Conservation (phyloP, 2,888 invertebrate species). For the Monopis laevigella region DNA sequence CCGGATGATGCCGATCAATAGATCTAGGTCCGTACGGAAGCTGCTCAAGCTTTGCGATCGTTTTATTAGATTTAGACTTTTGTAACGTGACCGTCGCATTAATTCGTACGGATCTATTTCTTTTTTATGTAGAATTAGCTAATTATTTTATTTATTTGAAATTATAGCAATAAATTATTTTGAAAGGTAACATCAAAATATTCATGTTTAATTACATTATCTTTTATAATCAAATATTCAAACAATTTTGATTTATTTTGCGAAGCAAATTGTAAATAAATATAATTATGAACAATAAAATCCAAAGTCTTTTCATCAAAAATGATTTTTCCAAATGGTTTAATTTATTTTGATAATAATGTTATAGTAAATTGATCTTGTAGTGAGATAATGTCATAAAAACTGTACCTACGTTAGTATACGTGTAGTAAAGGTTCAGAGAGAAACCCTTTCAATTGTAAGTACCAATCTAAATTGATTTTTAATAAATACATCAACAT, state of each 20-base stretch:
- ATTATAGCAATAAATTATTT: conserved; percentile 49
- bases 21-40: conserved; percentile 60
- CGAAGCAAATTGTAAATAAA: conserved; percentile 7
- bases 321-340: too few relatives aligned
- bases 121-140: conserved; percentile 38
- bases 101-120: conserved; percentile 58
- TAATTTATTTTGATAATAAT: neutral
- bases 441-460: neutral
- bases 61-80: conserved; percentile 24
- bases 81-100: conserved; percentile 42
- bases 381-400: neutral
- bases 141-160: conserved; percentile 58
- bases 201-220: too few relatives aligned
- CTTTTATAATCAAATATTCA: too few relatives aligned
- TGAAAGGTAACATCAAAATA: conserved; percentile 5
- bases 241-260: neutral
- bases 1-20: conserved; percentile 28
- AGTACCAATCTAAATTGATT: conserved; percentile 9
- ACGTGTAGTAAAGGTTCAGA: neutral
- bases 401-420: neutral
- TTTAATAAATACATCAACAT: conserved; percentile 10
- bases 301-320: conserved; percentile 1
- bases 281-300: conserved; percentile 1
- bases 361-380: neutral
- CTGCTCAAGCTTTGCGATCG: conserved; percentile 43